Conservation (phyloP, 2,888 invertebrate genomes). For the Melanotus villosus region DNA sequence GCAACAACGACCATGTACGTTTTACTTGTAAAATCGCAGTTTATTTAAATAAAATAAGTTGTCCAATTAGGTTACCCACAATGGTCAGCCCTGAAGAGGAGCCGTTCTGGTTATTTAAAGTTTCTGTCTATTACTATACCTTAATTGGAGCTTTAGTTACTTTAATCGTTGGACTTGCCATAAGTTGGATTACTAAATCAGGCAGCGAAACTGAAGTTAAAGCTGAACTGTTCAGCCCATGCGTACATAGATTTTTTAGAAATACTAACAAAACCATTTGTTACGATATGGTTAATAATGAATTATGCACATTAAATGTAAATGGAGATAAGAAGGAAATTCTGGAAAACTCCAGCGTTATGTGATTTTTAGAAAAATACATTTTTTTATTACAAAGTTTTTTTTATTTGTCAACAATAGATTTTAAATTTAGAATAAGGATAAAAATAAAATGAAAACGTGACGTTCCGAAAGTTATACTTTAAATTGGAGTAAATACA, state of each 20-base stretch:
- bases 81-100: neutral
- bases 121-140: slow-evolving; percentile 80
- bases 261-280: neutral
- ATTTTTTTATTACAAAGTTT: no score
- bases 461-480: no score
- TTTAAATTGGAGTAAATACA: no score
- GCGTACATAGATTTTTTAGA: slow-evolving; percentile 46
- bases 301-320: neutral
- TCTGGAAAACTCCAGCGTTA: no score
- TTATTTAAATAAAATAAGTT: neutral
- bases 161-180: slow-evolving; percentile 73
- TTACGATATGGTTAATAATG: neutral
- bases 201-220: slow-evolving; percentile 69
- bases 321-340: no score
- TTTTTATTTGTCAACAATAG: no score
- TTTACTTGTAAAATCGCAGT: neutral
- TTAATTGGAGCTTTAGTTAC: slow-evolving; percentile 74
- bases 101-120: slow-evolving; percentile 72
- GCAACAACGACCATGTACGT: neutral
- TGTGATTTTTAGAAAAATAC: no score
- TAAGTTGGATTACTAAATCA: slow-evolving; percentile 74
- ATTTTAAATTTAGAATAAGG: no score
- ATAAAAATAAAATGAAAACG: no score
- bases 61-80: neutral
- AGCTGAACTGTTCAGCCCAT: slow-evolving; percentile 74